These are phyloP conservation scores for Apodemus agrarius DNA, from an alignment of 2,797 vertebrate genomes.

Conservation along the genomic window DNA sequence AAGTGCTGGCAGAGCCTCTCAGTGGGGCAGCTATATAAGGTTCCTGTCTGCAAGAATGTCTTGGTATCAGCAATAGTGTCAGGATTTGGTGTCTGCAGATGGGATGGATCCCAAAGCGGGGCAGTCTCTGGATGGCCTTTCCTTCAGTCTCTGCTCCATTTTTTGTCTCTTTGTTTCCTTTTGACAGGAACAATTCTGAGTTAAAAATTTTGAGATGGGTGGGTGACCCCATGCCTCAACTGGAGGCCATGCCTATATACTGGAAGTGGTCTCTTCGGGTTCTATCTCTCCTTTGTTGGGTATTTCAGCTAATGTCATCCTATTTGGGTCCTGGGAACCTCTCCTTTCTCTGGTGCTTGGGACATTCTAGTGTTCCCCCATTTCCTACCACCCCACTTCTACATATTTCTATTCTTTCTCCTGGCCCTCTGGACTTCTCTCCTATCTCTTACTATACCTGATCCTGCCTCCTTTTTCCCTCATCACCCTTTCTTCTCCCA, in stretches of 20 bases:
- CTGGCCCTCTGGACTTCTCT: not conserved
- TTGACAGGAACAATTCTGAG: not conserved
- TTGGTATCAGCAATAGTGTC: not conserved
- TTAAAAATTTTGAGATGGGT: not conserved
- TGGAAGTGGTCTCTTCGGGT: not conserved
- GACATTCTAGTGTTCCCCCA: not conserved
- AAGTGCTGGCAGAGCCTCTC: not conserved
- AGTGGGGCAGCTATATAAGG: not conserved
- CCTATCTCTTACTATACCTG: not conserved
- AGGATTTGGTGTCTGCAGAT: not conserved
- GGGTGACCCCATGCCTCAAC: not conserved
- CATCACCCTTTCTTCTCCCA: not conserved
- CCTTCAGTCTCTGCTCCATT: not conserved
- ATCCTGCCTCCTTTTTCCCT: not conserved
- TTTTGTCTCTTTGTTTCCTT: not conserved
- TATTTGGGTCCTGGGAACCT: not conserved
- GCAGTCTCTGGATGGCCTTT: not conserved
- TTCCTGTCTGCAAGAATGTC: not conserved
- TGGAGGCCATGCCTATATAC: not conserved
- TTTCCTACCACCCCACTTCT: not conserved
- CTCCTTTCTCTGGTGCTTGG: not conserved
- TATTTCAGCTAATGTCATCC: not conserved
- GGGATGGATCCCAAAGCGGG: not conserved
- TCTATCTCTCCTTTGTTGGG: not conserved
- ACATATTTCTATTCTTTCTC: not conserved